Conservation (phyloP, 2,888 invertebrate species). For the Zaprionus bogoriensis region DNA sequence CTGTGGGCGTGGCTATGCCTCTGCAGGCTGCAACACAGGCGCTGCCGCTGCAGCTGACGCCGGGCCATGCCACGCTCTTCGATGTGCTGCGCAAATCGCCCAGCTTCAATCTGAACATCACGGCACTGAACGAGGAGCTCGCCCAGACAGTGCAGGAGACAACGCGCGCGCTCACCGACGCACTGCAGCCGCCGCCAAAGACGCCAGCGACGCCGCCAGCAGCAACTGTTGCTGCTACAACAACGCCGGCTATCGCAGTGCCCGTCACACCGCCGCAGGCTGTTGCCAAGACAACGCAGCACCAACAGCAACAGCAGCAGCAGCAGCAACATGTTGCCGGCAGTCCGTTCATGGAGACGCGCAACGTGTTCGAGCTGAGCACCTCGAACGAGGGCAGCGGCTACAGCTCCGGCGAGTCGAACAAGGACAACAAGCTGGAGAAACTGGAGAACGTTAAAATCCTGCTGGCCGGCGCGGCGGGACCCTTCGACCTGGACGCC, state of each 20-base stretch:
- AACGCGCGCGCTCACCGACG: constrained; percentile 76
- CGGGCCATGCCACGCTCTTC: constrained; percentile 81
- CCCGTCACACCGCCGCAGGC: constrained; percentile 53
- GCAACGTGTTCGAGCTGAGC: constrained; percentile 81
- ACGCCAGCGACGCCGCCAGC: constrained; percentile 41
- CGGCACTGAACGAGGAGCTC: constrained; percentile 80
- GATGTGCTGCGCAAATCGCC: constrained; percentile 82
- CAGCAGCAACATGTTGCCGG: constrained; percentile 61
- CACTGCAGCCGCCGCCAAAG: constrained; percentile 64
- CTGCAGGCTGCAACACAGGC: too few species aligned
- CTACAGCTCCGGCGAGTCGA: constrained; percentile 70
- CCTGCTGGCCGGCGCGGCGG: constrained; percentile 76
- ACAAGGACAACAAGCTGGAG: constrained; percentile 80
- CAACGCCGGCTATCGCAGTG: constrained; percentile 10
- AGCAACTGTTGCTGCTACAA: constrained; percentile 15
- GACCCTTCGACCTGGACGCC: constrained; percentile 80
- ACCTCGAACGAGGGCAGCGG: constrained; percentile 77
- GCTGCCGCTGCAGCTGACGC: constrained; percentile 19
- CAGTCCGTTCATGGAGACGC: constrained; percentile 82
- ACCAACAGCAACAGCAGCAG: constrained; percentile 38
- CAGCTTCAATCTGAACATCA: constrained; percentile 81
- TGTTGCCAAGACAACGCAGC: constrained; percentile 25
- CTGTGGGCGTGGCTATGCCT: too few species aligned
- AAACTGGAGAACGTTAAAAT: constrained; percentile 81
- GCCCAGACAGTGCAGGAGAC: constrained; percentile 82